Evolutionary conservation across 2,888 invertebrate species (phyloP).

Genomic region (Didymodactylos carnosus): DNA sequence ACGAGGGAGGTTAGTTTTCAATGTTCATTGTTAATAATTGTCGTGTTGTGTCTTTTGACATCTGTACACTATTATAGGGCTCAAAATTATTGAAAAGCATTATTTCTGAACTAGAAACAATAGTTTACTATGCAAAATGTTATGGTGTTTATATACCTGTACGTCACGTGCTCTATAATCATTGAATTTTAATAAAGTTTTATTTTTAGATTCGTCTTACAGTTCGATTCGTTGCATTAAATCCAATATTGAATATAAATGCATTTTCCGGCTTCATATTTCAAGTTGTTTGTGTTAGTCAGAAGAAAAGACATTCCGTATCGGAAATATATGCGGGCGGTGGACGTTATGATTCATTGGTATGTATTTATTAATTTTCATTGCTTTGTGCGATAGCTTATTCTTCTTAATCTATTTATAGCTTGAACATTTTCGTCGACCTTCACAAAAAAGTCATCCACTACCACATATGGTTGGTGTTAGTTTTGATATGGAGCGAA

Average conservation of each 20-base stretch:
- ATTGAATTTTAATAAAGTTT: not conserved
- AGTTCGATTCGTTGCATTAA: not conserved
- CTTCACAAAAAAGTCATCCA: not conserved
- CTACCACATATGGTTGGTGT: constrained; percentile 11
- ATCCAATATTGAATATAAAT: not conserved
- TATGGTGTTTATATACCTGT: not conserved
- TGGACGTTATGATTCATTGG: constrained; percentile 65
- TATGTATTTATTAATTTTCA: constrained; percentile 27
- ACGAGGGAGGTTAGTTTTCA: not conserved
- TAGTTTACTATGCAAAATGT: not conserved
- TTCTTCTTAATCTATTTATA: not conserved
- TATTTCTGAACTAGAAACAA: not conserved
- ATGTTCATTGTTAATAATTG: not conserved
- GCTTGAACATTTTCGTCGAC: not conserved
- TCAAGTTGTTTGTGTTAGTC: constrained; percentile 42
- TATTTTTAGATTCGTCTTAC: not conserved
- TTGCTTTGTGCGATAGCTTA: not conserved
- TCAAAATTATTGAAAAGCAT: not conserved
- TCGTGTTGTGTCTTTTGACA: too few relatives aligned
- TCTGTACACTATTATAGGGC: not conserved
- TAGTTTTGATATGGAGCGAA: constrained; percentile 14
- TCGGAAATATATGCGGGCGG: constrained; percentile 57
- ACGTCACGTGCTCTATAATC: not conserved
- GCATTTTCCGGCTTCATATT: constrained; percentile 47
- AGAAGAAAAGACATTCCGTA: constrained; percentile 1